Base-by-base conservation (phyloP, 2,888 invertebrate genomes). In the Salpingus planirostris region DNA sequence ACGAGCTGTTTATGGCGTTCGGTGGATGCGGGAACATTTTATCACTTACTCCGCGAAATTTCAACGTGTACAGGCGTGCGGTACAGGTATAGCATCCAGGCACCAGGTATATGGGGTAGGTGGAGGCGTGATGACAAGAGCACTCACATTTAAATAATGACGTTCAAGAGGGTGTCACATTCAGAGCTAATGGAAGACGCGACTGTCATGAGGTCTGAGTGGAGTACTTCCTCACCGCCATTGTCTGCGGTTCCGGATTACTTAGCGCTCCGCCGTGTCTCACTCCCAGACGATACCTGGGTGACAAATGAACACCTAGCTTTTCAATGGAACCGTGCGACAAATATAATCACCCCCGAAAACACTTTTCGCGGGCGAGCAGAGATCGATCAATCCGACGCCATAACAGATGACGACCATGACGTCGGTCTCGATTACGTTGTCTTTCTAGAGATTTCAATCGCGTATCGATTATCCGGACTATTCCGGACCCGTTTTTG, bases 231-330 rank as follows among this genome's bases (percentile, higher is more conserved):
- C 50, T 55, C 52, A 54, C 47, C 37, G 43, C 51, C 48, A 56
- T 59, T 59, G 59, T 59, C 52, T 57, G 57, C 49, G 47, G 43
- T 44, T 42, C 44, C 33, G 54, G 44, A 48, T 49, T 54, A 54
- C 54, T 52, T 52, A 52, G 44, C 43, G 49, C 49, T 40, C 30
- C 38, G 31, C 38, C 49, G 46, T 52, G 50, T 50, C 54, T 50
- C 48, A 49, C 47, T 49, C 41, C 44, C 1, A 35, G 35, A 43
- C 45, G 47, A 48, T 44, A 44, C 47, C 40, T 37, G 27, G 34
- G 55, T 62, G 60, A 61, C 59, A 59, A 61, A 62, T 61, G 60
- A 60, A 57, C 55, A 54, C 50, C 55, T 39, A 39, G 39, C 59
- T 59, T 57, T 50, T 59, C 57, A 57, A 57, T 50, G 36, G 31